Base-by-base conservation (phyloP, 92 coral and sea anemone species). In the Paramuricea clavata region DNA sequence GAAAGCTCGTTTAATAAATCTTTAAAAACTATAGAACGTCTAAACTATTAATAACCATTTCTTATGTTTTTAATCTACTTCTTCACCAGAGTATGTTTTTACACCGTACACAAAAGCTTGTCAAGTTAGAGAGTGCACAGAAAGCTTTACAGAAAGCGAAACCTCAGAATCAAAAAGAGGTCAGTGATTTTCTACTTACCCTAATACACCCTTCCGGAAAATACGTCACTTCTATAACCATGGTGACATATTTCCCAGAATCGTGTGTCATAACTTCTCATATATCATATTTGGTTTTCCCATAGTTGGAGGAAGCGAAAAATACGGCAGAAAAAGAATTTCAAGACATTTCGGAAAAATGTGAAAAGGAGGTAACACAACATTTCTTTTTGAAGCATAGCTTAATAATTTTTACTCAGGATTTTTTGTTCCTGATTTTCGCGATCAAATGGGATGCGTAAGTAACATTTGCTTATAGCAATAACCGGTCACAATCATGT, bases 61-160 rank as follows among this genome's bases (percentile, higher is more conserved):
- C n/a, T n/a, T n/a, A n/a, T n/a, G n/a, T n/a, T n/a, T n/a, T n/a
- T n/a, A n/a, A n/a, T n/a, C n/a, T n/a, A n/a, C n/a, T n/a, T n/a
- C 12, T 26, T 0, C 33, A 22, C 21, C 70, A 96, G 99, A 94
- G 91, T 34, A 96, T 94, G 99, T 87, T 96, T 78, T 94, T 93
- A 72, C 90, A 95, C 69, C 90, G 99, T 35, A 96, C 98, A 5
- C 95, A 95, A 73, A 94, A 93, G 87, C 87, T 96, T 77, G 98
- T 96, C 8, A 98, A 94, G 62, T 93, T 94, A 71, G 98, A 96
- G 76, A 96, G 93, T 86, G 95, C 99, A 13, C 88, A 83, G 72
- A 94, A 96, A 74, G 97, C 99, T 1, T 69, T 93, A 34, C 97
- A 94, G 69, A 94, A 96, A 83, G 98, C 99, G 35, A 96, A 96